Evolutionary conservation across 2,113 vertebrate species (phyloP).

Genomic region (Python bivittatus): DNA sequence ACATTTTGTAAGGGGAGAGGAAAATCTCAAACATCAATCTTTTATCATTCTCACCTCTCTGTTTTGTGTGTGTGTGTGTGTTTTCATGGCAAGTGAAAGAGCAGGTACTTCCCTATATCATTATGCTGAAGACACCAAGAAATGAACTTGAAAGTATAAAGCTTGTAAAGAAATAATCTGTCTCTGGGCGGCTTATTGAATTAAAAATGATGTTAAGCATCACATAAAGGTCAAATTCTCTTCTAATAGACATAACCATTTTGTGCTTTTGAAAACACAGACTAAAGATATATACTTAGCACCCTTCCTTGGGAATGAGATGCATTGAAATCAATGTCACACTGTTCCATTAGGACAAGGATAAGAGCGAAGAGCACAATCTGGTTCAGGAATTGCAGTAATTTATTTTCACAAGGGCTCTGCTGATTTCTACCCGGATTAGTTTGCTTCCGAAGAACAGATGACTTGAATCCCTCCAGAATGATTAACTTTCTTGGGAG

Average conservation of each 20-base stretch:
- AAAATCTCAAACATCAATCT: neutral
- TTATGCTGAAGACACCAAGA: slow-evolving; percentile 11
- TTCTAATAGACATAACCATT: neutral
- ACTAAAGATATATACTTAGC: neutral
- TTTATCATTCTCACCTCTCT: neutral
- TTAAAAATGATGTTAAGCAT: slow-evolving; percentile 6
- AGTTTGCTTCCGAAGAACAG: slow-evolving; percentile 45
- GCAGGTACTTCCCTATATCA: neutral
- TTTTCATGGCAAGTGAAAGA: neutral
- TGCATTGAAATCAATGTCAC: slow-evolving; percentile 9
- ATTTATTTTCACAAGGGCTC: slow-evolving; percentile 41
- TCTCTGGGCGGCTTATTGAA: neutral
- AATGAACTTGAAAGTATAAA: neutral
- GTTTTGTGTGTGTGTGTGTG: too few species aligned
- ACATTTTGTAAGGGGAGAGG: neutral
- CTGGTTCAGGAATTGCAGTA: neutral
- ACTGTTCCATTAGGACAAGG: neutral
- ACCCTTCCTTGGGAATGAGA: neutral
- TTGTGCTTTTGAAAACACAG: neutral
- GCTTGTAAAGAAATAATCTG: neutral
- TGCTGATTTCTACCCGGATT: slow-evolving; percentile 35
- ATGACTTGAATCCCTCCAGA: slow-evolving; percentile 41
- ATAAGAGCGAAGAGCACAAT: neutral
- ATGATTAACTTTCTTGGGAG: slow-evolving; percentile 40
- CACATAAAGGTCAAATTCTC: neutral